Evolutionary conservation across 2,888 invertebrate species (phyloP).

Genomic region (Tipula vernalis): DNA sequence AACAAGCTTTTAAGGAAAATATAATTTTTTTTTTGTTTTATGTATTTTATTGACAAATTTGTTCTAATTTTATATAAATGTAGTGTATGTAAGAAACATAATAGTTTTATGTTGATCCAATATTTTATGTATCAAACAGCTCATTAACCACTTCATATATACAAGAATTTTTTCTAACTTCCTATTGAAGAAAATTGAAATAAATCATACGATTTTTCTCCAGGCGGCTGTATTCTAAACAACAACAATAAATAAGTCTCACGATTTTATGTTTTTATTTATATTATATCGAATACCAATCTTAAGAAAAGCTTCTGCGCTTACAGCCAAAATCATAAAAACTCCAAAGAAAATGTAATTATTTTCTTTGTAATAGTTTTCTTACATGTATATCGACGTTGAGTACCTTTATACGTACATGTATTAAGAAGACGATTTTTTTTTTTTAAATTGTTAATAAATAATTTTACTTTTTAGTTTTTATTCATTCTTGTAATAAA

Average conservation of each 20-base stretch:
- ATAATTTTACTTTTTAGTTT: background rate
- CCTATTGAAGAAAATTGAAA: background rate
- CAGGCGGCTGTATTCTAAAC: background rate
- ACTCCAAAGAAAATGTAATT: background rate
- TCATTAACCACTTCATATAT: background rate
- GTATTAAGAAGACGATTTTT: background rate
- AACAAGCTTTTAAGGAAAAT: background rate
- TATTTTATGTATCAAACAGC: background rate
- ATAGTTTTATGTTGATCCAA: background rate
- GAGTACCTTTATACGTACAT: background rate
- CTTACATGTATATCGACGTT: background rate
- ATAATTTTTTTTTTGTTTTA: background rate
- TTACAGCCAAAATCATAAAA: background rate
- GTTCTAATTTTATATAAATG: background rate
- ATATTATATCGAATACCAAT: background rate
- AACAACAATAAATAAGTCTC: background rate
- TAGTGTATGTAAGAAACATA: background rate
- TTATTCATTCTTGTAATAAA: background rate
- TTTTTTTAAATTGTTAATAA: background rate
- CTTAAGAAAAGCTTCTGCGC: background rate
- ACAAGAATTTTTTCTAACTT: background rate
- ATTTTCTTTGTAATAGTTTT: background rate
- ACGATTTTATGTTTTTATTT: background rate
- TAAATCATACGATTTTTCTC: background rate
- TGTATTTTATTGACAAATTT: background rate